Conservation (phyloP, 1,140 invertebrate species). For the Drosophila teissieri region DNA sequence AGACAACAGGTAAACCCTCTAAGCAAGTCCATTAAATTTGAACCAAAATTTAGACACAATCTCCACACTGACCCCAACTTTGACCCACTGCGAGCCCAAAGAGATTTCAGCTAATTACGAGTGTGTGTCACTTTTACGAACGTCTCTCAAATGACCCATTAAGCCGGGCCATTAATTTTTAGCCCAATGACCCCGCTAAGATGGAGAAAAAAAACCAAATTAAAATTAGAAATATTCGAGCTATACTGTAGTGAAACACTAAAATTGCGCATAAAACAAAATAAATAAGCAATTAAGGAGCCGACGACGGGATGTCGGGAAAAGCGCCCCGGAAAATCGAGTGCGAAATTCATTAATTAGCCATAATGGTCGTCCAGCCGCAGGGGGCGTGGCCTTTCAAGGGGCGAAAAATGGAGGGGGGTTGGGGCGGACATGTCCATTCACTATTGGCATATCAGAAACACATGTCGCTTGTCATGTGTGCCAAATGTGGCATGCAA, state of each 20-base stretch:
- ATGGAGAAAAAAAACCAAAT: conserved; percentile 42
- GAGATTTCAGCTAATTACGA: conserved; percentile 60
- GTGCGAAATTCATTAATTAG: conserved; percentile 80
- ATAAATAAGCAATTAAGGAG: conserved; percentile 76
- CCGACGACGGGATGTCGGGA: background rate
- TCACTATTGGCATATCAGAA: conserved; percentile 71
- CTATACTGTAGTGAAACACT: conserved; percentile 40
- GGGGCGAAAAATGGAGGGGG: background rate
- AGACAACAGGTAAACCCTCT: conserved; percentile 40
- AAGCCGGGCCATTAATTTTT: conserved; percentile 70
- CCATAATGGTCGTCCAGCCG: conserved; percentile 51
- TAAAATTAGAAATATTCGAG: conserved; percentile 62
- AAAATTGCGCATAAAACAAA: conserved; percentile 65
- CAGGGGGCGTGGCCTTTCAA: conserved; percentile 5
- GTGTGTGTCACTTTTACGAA: conserved; percentile 62
- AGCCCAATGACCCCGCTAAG: conserved; percentile 72
- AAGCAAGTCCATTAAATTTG: conserved; percentile 28
- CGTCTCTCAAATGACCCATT: conserved; percentile 78
- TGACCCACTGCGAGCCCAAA: conserved; percentile 47
- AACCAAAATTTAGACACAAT: conserved; percentile 28
- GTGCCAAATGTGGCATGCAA: conserved; percentile 81
- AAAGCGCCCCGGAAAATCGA: conserved; percentile 60
- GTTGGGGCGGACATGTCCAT: conserved; percentile 36
- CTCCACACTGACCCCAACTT: conserved; percentile 40
- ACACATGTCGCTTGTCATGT: conserved; percentile 79